Percentiles rank a stretch among this genome's conserved stretches.
Conservation (phyloP, 2,888 invertebrate genomes). For the Tanytarsus gracilentus region DNA sequence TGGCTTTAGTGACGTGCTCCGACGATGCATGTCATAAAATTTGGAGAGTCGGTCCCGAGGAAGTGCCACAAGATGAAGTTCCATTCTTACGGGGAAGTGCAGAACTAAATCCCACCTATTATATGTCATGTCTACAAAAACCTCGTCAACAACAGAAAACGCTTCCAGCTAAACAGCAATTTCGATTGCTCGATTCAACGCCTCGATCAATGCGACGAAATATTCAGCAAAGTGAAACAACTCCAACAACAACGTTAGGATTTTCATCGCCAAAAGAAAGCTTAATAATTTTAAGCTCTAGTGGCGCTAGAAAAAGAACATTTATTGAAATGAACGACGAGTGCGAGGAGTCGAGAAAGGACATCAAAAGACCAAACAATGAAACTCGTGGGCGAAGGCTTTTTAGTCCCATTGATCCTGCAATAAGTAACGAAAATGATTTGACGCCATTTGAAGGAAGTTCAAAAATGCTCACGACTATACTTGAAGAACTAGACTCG, state of each 20-base stretch:
- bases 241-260: conserved; percentile 32
- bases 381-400: conserved; percentile 44
- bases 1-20: conserved; percentile 67
- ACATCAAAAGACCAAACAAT: conserved; percentile 43
- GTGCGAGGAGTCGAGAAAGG: conserved; percentile 32
- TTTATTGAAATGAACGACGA: conserved; percentile 38
- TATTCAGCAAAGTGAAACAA: conserved; percentile 40
- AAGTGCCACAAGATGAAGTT: conserved; percentile 39
- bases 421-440: conserved; percentile 1
- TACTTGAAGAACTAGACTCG: conserved; percentile 34
- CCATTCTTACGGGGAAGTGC: conserved; percentile 45
- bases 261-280: background rate
- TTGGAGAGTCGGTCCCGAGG: conserved; percentile 58
- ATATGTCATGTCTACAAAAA: conserved; percentile 32
- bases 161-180: conserved; percentile 24
- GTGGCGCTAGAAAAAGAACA: conserved; percentile 36
- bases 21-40: conserved; percentile 72
- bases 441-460: background rate
- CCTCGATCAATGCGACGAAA: conserved; percentile 46
- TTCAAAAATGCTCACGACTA: conserved; percentile 33
- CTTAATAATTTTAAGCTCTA: conserved; percentile 28
- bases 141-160: too few relatives aligned
- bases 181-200: conserved; percentile 42
- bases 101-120: conserved; percentile 41
- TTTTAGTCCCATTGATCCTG: conserved; percentile 42